Conservation (phyloP, 1,140 invertebrate genomes). For the Penaeus vannamei region DNA sequence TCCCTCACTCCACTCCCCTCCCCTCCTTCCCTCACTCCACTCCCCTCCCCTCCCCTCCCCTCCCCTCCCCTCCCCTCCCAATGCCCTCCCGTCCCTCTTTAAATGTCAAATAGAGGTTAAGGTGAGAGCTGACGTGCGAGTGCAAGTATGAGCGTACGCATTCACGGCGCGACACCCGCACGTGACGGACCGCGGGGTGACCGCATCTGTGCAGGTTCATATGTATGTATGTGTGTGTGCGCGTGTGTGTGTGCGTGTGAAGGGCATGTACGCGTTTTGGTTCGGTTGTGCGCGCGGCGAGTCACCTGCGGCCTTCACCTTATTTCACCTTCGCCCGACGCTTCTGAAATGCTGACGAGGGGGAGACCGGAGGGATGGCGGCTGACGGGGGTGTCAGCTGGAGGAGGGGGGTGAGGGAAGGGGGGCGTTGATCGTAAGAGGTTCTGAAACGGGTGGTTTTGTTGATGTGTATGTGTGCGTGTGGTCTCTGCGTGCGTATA, state of each 20-base stretch:
- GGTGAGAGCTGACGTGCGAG: background rate
- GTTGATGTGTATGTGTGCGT: background rate
- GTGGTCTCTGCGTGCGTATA: background rate
- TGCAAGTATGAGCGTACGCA: too few species aligned
- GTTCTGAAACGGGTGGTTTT: background rate
- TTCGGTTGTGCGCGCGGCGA: too few species aligned
- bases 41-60: background rate
- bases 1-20: background rate
- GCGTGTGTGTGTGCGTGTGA: slow-evolving; percentile 4
- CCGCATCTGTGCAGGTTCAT: background rate
- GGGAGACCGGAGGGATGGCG: too few species aligned
- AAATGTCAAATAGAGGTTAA: background rate
- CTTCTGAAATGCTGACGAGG: too few species aligned
- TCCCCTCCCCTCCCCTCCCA: background rate
- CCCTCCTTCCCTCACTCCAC: too few species aligned
- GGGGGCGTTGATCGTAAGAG: too few species aligned
- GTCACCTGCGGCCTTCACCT: too few species aligned
- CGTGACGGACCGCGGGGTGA: background rate
- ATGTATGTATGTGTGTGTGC: background rate
- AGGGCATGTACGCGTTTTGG: too few species aligned
- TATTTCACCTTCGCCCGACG: too few species aligned
- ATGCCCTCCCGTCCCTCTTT: background rate
- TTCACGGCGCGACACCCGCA: too few species aligned
- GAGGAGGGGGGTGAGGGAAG: too few species aligned
- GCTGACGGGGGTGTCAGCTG: too few species aligned